Conservation (phyloP, 1,140 invertebrate species). For the Anastatus disparis region DNA sequence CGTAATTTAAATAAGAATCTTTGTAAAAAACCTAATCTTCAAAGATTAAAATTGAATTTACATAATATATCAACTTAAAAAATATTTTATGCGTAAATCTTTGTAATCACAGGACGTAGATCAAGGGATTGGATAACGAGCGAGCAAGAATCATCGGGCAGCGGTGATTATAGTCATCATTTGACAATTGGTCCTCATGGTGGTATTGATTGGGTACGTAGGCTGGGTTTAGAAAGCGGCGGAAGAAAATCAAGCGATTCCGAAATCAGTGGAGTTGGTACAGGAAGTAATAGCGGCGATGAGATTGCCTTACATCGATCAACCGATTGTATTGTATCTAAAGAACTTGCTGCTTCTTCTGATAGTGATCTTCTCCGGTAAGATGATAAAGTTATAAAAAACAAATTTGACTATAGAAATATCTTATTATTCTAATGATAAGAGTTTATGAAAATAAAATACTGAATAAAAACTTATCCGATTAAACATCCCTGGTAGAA, state of each 20-base stretch:
- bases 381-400: no score
- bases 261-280: constrained; percentile 59
- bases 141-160: constrained; percentile 58
- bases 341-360: constrained; percentile 71
- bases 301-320: constrained; percentile 71
- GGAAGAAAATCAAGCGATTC: constrained; percentile 66
- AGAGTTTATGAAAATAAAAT: no score
- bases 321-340: constrained; percentile 75
- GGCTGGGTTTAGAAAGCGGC: constrained; percentile 62
- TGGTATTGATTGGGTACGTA: constrained; percentile 73
- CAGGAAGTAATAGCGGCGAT: constrained; percentile 64
- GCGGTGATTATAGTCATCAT: constrained; percentile 66
- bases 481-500: no score
- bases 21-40: no score
- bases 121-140: constrained; percentile 58
- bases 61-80: no score
- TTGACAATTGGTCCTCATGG: constrained; percentile 73
- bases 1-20: no score
- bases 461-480: no score
- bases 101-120: constrained; percentile 53
- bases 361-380: constrained; percentile 71
- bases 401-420: no score
- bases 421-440: no score
- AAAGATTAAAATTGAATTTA: no score
- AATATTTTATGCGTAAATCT: no score